Evolutionary conservation across 2,113 vertebrate species (phyloP).

Genomic region (Machaerirhynchus nigripectus): DNA sequence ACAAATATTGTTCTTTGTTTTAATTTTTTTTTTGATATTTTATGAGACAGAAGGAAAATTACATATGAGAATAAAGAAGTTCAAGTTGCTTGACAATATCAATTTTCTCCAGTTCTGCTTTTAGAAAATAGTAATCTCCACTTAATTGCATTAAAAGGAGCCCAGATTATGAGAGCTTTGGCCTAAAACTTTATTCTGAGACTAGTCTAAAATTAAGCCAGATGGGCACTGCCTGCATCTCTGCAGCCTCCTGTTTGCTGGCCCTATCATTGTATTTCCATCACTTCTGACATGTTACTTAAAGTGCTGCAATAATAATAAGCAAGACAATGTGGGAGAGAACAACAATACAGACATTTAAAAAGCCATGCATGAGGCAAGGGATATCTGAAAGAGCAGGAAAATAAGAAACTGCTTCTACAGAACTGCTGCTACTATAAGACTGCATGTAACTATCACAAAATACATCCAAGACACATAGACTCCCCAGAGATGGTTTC

Average conservation of each 20-base stretch:
- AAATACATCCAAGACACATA: not conserved
- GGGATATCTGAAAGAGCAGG: not conserved
- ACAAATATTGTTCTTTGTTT: not conserved
- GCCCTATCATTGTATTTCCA: not conserved
- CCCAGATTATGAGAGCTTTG: not conserved
- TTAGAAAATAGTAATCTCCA: not conserved
- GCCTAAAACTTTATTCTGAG: not conserved
- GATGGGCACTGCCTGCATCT: accelerated
- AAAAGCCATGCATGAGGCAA: not conserved
- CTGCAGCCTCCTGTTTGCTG: not conserved
- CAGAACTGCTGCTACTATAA: not conserved
- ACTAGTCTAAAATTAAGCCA: not conserved
- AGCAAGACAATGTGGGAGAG: not conserved
- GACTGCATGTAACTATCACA: not conserved
- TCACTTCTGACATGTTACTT: not conserved
- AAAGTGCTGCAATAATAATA: not conserved
- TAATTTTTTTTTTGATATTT: not conserved
- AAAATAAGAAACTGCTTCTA: not conserved
- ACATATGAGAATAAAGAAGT: not conserved
- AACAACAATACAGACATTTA: not conserved
- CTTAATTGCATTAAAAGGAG: not conserved
- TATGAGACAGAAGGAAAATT: not conserved
- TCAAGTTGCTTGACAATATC: not conserved
- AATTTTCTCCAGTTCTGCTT: not conserved
- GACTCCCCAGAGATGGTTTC: not conserved